Base-by-base conservation (phyloP, 2,797 vertebrate genomes). In the Brachyrhaphis roseni region DNA sequence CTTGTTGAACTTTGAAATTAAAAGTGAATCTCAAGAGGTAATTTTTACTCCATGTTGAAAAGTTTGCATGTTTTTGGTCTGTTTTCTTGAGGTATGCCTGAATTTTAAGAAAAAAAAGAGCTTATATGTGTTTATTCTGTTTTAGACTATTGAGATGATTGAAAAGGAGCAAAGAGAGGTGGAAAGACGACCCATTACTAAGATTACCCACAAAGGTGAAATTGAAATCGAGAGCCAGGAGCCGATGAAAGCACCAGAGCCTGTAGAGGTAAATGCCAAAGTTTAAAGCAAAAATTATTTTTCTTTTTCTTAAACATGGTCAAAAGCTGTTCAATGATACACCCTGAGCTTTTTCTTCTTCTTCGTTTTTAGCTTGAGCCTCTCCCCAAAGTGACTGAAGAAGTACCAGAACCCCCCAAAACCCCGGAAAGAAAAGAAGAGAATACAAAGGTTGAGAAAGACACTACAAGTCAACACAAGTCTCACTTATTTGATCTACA, bases 171-270 rank as follows among this genome's bases (percentile, higher is more conserved):
- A 99, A 93, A 95, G 98, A 79, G 98, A 99, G 92, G 98, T 81
- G 8, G 98, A 99, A 94, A 96, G 98, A 81, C 94, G 98, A 47
- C 98, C 98, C 20, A 99, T 99, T 86, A 99, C 98, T 55, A 99
- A 99, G 95, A 99, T 99, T 92, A 99, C 98, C 82, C 98, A 99
- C 92, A 99, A 99, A 96, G 98, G 98, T 76, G 98, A 99, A 95
- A 99, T 99, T 87, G 98, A 99, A 95, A 99, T 99, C 84, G 98
- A 99, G 93, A 99, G 96, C 87, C 97, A 99, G 87, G 96, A 99
- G 78, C 97, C 97, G 51, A 96, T 95, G 80, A 99, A 99, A 88
- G 96, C 97, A 75, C 94, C 97, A 15, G 97, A 98, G 88, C 91
- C 92, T 86, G 91, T 88, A 62, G 96, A 98, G 97, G 98, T 99